These are phyloP conservation scores for Bovichtus variegatus DNA, from an alignment of 2,797 vertebrate species.

Conservation along the genomic window DNA sequence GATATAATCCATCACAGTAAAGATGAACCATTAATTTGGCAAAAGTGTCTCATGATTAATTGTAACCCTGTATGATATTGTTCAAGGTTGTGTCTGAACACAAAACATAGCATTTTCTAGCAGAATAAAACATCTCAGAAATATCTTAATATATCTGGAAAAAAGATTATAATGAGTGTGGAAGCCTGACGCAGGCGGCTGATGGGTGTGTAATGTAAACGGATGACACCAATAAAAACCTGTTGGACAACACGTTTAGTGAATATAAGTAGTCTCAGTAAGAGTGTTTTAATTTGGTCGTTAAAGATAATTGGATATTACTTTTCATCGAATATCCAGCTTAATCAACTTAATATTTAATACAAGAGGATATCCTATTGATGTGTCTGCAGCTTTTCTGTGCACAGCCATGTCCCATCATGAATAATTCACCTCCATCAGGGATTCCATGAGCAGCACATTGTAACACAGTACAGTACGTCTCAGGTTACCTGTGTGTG, in stretches of 20 bases:
- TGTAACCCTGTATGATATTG: too few species aligned
- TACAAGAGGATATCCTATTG: neutral
- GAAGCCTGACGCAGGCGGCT: too few species aligned
- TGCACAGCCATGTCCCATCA: neutral
- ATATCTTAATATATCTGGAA: too few species aligned
- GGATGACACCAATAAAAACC: neutral
- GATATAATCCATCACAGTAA: too few species aligned
- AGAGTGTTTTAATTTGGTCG: neutral
- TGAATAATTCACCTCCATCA: constrained; percentile 41
- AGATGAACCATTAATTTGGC: too few species aligned
- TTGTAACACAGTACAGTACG: constrained; percentile 9
- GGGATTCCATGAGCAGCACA: constrained; percentile 7
- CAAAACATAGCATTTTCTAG: too few species aligned
- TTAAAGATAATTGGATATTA: neutral
- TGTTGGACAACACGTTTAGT: neutral
- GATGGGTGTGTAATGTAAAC: too few species aligned
- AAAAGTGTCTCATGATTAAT: too few species aligned
- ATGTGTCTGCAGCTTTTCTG: neutral
- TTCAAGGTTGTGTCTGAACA: too few species aligned
- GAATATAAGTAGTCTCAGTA: neutral
- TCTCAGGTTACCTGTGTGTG: constrained; percentile 5
- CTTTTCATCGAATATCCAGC: neutral
- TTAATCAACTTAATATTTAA: neutral
- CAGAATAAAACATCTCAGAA: too few species aligned
- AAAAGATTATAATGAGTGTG: too few species aligned